Conservation (phyloP, 2,113 vertebrate species). For the Puntigrus tetrazona region DNA sequence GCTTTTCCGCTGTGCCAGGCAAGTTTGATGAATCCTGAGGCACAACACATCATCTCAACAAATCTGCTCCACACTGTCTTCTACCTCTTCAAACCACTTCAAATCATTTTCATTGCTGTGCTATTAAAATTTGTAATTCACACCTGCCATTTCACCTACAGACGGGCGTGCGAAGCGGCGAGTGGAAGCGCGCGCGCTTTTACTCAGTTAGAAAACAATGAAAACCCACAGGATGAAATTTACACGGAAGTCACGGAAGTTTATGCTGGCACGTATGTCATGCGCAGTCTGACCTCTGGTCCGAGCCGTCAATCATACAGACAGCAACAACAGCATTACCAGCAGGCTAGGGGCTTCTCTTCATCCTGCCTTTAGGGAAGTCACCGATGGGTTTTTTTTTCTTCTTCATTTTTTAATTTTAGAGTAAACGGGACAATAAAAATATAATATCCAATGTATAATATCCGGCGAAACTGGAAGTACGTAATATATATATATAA, state of each 20-base stretch:
- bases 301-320: conserved; percentile 26
- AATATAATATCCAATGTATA: background rate
- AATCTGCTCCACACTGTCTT: conserved; percentile 78
- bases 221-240: conserved; percentile 21
- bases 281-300: background rate
- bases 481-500: too few relatives aligned
- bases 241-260: background rate
- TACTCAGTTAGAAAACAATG: background rate
- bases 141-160: conserved; percentile 73
- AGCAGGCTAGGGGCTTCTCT: background rate
- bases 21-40: conserved; percentile 79
- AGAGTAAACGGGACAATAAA: background rate
- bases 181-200: background rate
- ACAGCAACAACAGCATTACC: conserved; percentile 25
- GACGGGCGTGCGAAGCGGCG: conserved; percentile 64
- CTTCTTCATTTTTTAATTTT: background rate
- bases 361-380: conserved; percentile 4
- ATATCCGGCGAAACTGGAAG: background rate
- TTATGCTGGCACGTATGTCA: conserved; percentile 6
- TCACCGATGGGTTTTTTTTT: background rate
- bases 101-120: conserved; percentile 81
- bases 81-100: conserved; percentile 77
- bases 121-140: conserved; percentile 84
- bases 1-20: conserved; percentile 75
- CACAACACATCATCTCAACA: conserved; percentile 79